Base-by-base conservation (phyloP, 1,140 invertebrate species). In the Laodelphax striatellus region DNA sequence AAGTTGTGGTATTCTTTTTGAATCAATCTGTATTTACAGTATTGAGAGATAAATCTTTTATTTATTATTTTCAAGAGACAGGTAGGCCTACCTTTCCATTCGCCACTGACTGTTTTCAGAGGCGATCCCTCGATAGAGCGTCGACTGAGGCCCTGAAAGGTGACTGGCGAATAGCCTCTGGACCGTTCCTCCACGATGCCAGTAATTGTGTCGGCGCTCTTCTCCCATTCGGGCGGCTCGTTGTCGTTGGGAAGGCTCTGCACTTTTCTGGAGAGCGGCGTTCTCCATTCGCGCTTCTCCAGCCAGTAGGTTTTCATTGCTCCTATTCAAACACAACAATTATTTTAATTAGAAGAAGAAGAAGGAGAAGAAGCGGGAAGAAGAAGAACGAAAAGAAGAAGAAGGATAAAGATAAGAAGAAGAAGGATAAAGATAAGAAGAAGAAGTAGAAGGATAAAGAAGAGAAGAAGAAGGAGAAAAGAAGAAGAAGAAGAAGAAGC, bases 261-360 rank as follows among this genome's bases (percentile, higher is more conserved):
- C 8, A 73, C 69, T 3, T 69, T 69, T 55, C 77, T 72, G 19
- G 75, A 75, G 38, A 80, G 65, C 0, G 75, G 76, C 21, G 78
- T 72, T 46, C 86, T 74, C 21, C 78, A 79, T 66, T 84, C 82
- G 52, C 82, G 77, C 54, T 80, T 82, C 71, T 82, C 80, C 34
- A 96, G 71, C 92, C 92, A 97, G 70, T 91, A 97, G 0, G 94
- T 97, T 70, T 90, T 93, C 92, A 97, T 95, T 38, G 81, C 76
- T 31, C 91, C 91, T 88, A 75, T 1, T 57, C 58, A 22, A 21
- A 42, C 16, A 13, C 8, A 13, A 13, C 24, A 28, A 28, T 28
- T 28, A n/a, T n/a, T n/a, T n/a, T n/a, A 31, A 9, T 4, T 5
- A 4, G 28, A 31, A 9, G 28, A 5, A 9, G 28, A 9, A 5